A percentile compares a stretch with the other conserved stretches of the same genome.
phyloP scores from a whole-genome alignment of 2,888 invertebrate species.

The Drosophila meridionalis region DNA sequence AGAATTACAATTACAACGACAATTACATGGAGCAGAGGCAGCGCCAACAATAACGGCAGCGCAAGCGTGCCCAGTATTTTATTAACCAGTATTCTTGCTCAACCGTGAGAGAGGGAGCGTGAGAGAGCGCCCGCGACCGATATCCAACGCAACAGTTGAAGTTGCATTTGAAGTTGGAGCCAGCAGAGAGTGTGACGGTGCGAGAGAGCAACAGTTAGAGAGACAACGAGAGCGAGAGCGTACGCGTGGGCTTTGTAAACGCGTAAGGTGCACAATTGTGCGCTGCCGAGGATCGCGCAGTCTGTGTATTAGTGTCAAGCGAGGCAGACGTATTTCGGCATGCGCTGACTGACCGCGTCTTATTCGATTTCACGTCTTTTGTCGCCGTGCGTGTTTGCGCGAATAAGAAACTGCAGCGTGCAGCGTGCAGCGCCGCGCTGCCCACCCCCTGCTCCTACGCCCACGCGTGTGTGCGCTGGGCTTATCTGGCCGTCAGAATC shows the following conservation, averaged over 20 bases:
- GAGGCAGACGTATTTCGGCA: constrained; percentile 52
- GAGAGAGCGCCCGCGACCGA: constrained; percentile 19
- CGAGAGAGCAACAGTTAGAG: neutral
- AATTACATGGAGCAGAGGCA: constrained; percentile 44
- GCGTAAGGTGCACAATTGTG: constrained; percentile 28
- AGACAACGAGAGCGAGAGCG: constrained; percentile 6
- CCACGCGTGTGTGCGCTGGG: constrained; percentile 43
- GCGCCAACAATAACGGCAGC: constrained; percentile 13
- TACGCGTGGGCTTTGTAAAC: constrained; percentile 33
- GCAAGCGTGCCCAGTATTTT: constrained; percentile 49
- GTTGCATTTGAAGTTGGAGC: constrained; percentile 55
- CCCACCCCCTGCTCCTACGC: neutral
- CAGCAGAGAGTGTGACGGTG: neutral
- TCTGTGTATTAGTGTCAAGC: constrained; percentile 61
- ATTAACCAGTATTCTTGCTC: constrained; percentile 52
- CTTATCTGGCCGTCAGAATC: constrained; percentile 61
- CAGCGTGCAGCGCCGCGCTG: constrained; percentile 13
- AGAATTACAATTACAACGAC: constrained; percentile 66
- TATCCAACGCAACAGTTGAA: constrained; percentile 24
- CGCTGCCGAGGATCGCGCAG: constrained; percentile 55
- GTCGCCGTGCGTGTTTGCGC: constrained; percentile 33
- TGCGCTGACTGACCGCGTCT: constrained; percentile 19
- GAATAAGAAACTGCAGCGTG: constrained; percentile 39
- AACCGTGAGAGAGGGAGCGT: constrained; percentile 9
- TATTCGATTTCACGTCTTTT: constrained; percentile 23